A percentile compares a stretch with the other conserved stretches of the same genome.
Evolutionary conservation across 2,797 vertebrate genomes (phyloP).

Genomic region (Halcyon badia): DNA sequence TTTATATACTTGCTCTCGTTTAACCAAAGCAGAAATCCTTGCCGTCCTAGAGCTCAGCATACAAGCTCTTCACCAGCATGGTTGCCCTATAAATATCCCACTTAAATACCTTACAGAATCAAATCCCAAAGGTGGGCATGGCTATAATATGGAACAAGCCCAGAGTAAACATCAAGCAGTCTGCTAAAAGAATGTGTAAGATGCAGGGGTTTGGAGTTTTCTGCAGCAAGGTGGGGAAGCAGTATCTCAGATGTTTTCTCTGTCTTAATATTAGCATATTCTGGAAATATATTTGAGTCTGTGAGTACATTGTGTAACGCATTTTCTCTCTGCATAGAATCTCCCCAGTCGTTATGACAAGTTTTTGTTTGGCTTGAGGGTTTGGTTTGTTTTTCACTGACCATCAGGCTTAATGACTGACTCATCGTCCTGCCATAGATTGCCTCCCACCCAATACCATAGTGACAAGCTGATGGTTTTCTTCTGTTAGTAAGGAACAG

Average conservation of each 20-base stretch:
- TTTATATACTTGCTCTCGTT: constrained; percentile 37
- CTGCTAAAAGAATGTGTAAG: not conserved
- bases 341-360: not conserved
- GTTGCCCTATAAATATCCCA: not conserved
- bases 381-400: not conserved
- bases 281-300: not conserved
- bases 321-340: not conserved
- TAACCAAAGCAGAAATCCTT: constrained; percentile 8
- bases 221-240: not conserved
- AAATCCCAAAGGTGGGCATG: not conserved
- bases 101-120: not conserved
- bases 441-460: not conserved
- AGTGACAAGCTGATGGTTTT: constrained; percentile 20
- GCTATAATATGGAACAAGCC: not conserved
- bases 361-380: not conserved
- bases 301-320: not conserved
- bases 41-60: not conserved
- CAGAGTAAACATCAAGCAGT: not conserved
- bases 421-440: not conserved
- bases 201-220: not conserved
- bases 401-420: constrained; percentile 3
- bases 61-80: not conserved
- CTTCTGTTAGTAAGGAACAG: not conserved
- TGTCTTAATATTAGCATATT: not conserved
- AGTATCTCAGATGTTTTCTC: not conserved